These are phyloP conservation scores for Acipenser ruthenus DNA, from an alignment of 2,797 vertebrate species.

Conservation along the genomic window DNA sequence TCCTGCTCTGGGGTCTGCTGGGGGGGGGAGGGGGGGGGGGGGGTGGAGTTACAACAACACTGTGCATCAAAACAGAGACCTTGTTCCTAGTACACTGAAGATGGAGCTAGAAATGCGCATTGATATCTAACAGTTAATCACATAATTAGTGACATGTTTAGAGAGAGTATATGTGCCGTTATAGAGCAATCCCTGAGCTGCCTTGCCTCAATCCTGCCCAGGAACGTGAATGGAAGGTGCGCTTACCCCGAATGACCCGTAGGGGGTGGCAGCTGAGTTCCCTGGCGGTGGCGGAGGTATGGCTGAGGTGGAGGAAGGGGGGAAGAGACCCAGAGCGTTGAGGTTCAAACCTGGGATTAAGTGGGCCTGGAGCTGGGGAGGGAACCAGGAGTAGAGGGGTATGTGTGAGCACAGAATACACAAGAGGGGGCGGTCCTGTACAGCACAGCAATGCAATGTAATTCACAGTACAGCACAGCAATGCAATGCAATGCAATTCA, in stretches of 20 bases:
- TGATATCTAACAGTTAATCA: no score
- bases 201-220: no score
- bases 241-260: slow-evolving; percentile 80
- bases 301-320: slow-evolving; percentile 69
- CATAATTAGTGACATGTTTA: no score
- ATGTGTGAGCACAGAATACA: not conserved
- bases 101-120: no score
- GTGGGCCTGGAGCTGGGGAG: slow-evolving; percentile 79
- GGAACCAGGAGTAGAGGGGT: not conserved
- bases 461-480: no score
- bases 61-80: no score
- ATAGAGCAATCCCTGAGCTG: no score
- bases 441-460: not conserved
- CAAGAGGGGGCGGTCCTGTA: not conserved
- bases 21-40: no score
- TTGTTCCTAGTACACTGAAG: no score
- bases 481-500: no score
- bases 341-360: slow-evolving; percentile 89
- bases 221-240: no score
- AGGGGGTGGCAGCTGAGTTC: slow-evolving; percentile 67
- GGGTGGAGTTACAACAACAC: not conserved
- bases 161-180: no score
- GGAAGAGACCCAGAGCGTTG: slow-evolving; percentile 84
- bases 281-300: slow-evolving; percentile 78
- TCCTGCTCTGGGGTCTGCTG: slow-evolving; percentile 83